phyloP scores from a whole-genome alignment of 2,888 invertebrate species.

The Xanthia icteritia region DNA sequence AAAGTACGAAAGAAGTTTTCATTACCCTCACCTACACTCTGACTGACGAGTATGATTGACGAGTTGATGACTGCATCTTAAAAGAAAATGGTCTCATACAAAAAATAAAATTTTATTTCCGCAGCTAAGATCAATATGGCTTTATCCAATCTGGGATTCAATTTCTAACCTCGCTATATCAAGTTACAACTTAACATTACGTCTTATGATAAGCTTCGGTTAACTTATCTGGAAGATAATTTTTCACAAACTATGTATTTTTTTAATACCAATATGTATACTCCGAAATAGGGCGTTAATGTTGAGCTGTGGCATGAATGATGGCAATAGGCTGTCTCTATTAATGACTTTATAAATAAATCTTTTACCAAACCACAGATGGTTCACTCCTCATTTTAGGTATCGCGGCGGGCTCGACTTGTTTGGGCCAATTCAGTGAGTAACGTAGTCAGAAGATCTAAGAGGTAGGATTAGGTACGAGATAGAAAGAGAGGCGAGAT shows the following conservation, averaged over 20 bases:
- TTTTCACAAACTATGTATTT: background rate
- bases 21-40: background rate
- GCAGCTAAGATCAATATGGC: background rate
- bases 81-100: background rate
- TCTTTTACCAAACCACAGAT: slow-evolving; percentile 14
- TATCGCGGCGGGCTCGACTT: too few relatives aligned
- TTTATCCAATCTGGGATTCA: background rate
- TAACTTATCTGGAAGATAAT: background rate
- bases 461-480: too few relatives aligned
- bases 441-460: too few relatives aligned
- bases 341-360: slow-evolving; percentile 26
- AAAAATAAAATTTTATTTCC: too few relatives aligned
- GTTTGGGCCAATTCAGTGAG: too few relatives aligned
- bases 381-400: too few relatives aligned
- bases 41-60: background rate
- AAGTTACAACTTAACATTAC: background rate
- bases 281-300: background rate
- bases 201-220: too few relatives aligned
- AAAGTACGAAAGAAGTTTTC: background rate
- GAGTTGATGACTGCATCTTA: background rate
- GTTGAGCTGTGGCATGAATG: background rate
- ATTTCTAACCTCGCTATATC: background rate
- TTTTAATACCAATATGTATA: background rate
- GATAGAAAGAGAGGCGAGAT: too few relatives aligned
- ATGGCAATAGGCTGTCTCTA: background rate